Evolutionary conservation across 2,797 vertebrate species (phyloP), one percentile per base, ranked within the genome.

Genomic region (Adelosebastes latens): DNA sequence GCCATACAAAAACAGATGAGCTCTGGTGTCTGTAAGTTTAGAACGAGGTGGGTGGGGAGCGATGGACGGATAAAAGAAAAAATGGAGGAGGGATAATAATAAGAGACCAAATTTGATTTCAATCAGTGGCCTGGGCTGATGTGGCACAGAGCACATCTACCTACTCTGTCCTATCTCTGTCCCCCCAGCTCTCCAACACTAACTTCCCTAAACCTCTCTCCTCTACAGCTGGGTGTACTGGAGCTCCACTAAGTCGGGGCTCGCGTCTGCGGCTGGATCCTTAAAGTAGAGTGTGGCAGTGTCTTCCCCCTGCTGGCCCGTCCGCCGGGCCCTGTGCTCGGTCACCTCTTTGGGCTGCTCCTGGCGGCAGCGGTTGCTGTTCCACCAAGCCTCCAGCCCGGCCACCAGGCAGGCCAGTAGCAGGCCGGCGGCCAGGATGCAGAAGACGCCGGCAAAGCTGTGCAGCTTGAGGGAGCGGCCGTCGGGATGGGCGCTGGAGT

Each of bases 381-480:
- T 98, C 98, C 98, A 99, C 98, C 98, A 99, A 61, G 98, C 96
- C 91, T 99, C 98, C 89, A 99, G 86, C 60, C 96, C 98, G 6
- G 98, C 98, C 93, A 99, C 98, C 87, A 99, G 94, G 91, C 98
- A 99, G 88, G 98, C 98, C 63, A 99, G 96, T 89, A 99, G 97
- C 82, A 99, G 96, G 70, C 98, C 98, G 8, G 98, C 96, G 6
- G 98, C 98, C 90, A 99, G 95, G 93, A 99, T 96, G 94, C 98
- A 99, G 97, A 99, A 99, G 90, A 99, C 97, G 0, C 98, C 98
- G 2, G 98, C 98, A 75, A 99, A 99, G 95, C 98, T 99, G 95
- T 99, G 98, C 81, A 99, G 96, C 91, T 98, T 98, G 76, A 99
- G 96, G 0, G 98, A 97, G 80, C 97, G 98, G n/a, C 98, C 97